Base-by-base conservation (phyloP, 2,888 invertebrate genomes). In the Carterocephalus palaemon region DNA sequence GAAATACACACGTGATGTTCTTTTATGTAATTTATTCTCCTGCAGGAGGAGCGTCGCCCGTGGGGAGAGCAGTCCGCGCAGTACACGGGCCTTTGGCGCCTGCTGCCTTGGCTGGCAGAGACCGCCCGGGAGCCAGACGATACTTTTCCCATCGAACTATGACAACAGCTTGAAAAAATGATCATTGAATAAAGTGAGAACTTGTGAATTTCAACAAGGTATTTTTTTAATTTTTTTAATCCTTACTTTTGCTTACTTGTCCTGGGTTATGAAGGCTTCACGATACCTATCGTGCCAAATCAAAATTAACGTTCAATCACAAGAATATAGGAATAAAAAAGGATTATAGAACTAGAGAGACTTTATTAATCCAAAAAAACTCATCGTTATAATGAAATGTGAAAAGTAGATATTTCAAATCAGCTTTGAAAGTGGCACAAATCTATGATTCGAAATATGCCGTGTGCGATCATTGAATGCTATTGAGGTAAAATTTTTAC, bases 41-140 rank as follows among this genome's bases (percentile, higher is more conserved):
- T 53, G 13, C 47, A 83, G 81, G 81, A 81, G 48, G 81, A 81
- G 37, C 67, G 76, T 0, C 71, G 71, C n/a, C 49, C 57, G 1
- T 64, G 60, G 64, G 81, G 79, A 1, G 58, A 63, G 2, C 81
- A 81, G 36, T 74, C 70, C 2, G 81, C 81, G 0, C 68, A 70
- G 37, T 84, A 84, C 52, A 82, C 83, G 0, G 76, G 81, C 1
- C 63, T 75, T 1, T 84, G 82, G 84, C 64, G 69, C 1, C 65
- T 79, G 0, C 58, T 77, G 3, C 79, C 81, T 0, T 84, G 84
- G 84, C 53, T 84, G 5, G 43, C 59, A 6, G 67, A 77, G 2
- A 54, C 69, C 1, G 75, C 80, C 1, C 57, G 51, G 2, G 83
- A 82, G 29, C 64, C 66, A 1, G 52, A 56, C 4, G 49, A 56